Conservation (phyloP, 2,797 vertebrate genomes). For the Hydrolagus colliei region DNA sequence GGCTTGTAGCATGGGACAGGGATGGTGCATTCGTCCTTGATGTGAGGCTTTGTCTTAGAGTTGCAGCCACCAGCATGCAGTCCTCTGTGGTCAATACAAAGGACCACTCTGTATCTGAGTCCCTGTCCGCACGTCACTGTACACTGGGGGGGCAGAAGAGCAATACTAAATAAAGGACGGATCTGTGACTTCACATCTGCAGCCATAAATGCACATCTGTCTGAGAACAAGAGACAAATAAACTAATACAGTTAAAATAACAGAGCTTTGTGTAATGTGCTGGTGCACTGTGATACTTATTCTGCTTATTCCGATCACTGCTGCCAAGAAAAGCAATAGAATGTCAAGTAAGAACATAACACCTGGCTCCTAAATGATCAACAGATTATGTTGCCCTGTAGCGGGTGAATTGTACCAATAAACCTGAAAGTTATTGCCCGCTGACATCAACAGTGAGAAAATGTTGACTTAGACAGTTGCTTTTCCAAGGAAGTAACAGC, state of each 20-base stretch:
- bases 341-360: not conserved
- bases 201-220: not conserved
- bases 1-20: constrained; percentile 88
- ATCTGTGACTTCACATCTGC: not conserved
- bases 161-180: not conserved
- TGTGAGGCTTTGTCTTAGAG: constrained; percentile 84
- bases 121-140: constrained; percentile 93
- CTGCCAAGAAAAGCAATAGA: not conserved
- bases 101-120: constrained; percentile 86
- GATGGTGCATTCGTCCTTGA: constrained; percentile 89
- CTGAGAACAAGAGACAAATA: not conserved
- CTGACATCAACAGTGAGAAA: not conserved
- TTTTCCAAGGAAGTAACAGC: not conserved
- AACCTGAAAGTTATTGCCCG: not conserved
- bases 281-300: not conserved
- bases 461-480: constrained; percentile 2
- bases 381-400: not conserved
- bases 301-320: not conserved
- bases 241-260: not conserved
- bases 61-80: constrained; percentile 88
- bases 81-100: constrained; percentile 89
- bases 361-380: not conserved
- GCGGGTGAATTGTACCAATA: not conserved
- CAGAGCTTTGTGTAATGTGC: not conserved
- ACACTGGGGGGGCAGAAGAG: constrained; percentile 60